These are phyloP conservation scores for Gobio occitaniae DNA, from an alignment of 2,797 vertebrate genomes.

Conservation along the genomic window DNA sequence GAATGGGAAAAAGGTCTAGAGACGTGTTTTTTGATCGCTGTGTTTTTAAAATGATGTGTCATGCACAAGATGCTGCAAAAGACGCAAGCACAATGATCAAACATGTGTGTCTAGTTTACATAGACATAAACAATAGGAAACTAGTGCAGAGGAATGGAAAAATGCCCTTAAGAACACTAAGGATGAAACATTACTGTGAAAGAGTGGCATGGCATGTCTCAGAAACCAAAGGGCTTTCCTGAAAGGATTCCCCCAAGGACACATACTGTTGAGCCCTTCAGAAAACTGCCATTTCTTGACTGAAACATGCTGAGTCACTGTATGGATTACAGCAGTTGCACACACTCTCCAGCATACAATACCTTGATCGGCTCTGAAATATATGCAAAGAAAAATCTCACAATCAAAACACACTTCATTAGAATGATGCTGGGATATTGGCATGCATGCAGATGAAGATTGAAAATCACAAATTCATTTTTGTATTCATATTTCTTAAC, in stretches of 20 bases:
- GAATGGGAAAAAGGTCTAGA: background rate
- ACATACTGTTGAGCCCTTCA: background rate
- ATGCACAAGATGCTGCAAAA: too few relatives aligned
- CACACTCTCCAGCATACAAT: background rate
- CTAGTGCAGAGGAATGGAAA: background rate
- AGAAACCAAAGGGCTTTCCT: conserved; percentile 28
- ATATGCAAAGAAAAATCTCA: background rate
- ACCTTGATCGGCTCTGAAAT: background rate
- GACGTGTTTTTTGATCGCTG: background rate
- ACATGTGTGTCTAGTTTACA: too few relatives aligned
- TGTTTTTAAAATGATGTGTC: too few relatives aligned
- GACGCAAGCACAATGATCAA: too few relatives aligned
- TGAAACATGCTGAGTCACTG: conserved; percentile 45
- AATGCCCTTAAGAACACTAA: background rate
- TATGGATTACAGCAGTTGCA: conserved; percentile 7
- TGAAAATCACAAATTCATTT: background rate
- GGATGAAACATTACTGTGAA: background rate
- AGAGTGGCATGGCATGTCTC: background rate
- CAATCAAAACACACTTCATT: background rate
- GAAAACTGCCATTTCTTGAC: conserved; percentile 23
- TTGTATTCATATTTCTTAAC: background rate
- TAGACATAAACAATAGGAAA: background rate
- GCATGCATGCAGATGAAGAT: background rate
- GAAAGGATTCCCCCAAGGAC: conserved; percentile 25
- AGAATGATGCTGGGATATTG: background rate